Base-by-base conservation (phyloP, 1,140 invertebrate species). In the Drosophila burlai region DNA sequence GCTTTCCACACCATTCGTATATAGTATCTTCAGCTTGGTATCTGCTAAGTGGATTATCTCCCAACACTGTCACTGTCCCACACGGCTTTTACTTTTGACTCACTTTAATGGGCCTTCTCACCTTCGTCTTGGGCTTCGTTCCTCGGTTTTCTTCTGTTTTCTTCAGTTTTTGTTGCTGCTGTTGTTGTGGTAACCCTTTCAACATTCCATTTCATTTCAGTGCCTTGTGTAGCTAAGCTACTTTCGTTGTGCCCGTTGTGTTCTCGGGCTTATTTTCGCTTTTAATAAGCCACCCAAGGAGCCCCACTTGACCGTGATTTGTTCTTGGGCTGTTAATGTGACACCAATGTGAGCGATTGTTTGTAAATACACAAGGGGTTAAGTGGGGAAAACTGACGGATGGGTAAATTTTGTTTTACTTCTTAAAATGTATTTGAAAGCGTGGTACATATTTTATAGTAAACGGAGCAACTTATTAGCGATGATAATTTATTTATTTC, bases 31-130 rank as follows among this genome's bases (percentile, higher is more conserved):
- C 11, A 3, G 45, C 13, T 11, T 31, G 16, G 54, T 77, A 73
- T 61, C 71, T 61, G 55, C 45, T 78, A 78, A 78, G 75, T 69
- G 58, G 75, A 78, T 78, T 78, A 78, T 78, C 75, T 58, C 46
- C 71, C 31, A 57, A 45, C 46, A 31, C 46, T 77, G 75, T 61
- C 74, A 47, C 43, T 69, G 65, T 76, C 71, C 54, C 76, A 73
- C 57, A 77, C 49, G 67, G 83, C 84, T 89, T 89, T 87, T 87
- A 89, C 84, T 89, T 89, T 87, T 90, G 80, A 89, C 58, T 66
- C 59, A 76, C 60, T 73, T 73, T 61, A 74, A 73, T 73, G 69
- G 69, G 67, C 7, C 69, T 58, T 45, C 21, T 36, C 26, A 40
- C 34, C 38, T 15, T 38, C 63, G n/a, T 36, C 62, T 80, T 64